Conservation (phyloP, 2,113 vertebrate genomes). For the Brachyistius frenatus region DNA sequence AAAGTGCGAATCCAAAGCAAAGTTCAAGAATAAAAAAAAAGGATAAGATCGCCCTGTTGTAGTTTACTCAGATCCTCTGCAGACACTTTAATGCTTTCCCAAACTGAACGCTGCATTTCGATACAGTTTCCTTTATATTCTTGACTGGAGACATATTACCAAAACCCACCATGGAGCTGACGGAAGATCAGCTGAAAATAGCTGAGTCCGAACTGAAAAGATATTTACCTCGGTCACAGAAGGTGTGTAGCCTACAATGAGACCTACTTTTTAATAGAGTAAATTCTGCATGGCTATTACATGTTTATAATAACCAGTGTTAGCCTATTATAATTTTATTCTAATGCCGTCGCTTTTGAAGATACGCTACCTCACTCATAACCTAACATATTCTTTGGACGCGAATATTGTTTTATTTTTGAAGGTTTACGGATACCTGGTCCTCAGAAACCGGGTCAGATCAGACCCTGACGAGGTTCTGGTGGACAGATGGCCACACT, state of each 20-base stretch:
- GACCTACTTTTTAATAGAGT: too few species aligned
- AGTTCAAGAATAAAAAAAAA: accelerated
- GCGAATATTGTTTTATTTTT: neutral
- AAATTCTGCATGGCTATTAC: too few species aligned
- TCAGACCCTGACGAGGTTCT: conserved; percentile 56
- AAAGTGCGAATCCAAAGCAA: neutral
- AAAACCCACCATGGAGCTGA: conserved; percentile 60
- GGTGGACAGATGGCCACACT: conserved; percentile 79
- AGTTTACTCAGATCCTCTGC: neutral
- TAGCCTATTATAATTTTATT: too few species aligned
- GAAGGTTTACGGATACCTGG: conserved; percentile 70
- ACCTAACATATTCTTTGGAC: too few species aligned
- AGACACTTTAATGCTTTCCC: neutral
- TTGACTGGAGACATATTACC: too few species aligned
- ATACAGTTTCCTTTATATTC: neutral
- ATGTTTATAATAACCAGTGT: too few species aligned
- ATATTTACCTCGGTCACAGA: conserved; percentile 66
- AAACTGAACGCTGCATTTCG: accelerated
- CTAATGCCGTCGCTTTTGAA: neutral
- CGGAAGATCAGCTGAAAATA: conserved; percentile 54
- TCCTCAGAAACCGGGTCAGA: conserved; percentile 41
- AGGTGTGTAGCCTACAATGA: conserved; percentile 36
- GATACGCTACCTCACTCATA: too few species aligned
- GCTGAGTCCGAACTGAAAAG: conserved; percentile 48
- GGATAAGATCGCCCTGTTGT: neutral